Conservation (phyloP, 2,113 vertebrate species). For the Siniperca chuatsi region DNA sequence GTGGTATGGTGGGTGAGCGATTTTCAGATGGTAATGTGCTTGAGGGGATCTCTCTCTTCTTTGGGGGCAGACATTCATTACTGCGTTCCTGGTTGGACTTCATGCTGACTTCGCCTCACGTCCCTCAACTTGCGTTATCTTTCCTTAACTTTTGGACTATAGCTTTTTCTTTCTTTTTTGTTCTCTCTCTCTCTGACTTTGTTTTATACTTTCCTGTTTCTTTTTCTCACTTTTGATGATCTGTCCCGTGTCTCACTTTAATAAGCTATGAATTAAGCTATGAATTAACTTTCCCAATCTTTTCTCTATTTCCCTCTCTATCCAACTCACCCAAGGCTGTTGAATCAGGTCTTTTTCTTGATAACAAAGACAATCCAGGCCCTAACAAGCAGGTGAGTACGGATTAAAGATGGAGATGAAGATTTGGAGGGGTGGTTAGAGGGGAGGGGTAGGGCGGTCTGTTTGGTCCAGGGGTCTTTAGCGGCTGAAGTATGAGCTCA, state of each 20-base stretch:
- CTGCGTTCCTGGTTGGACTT: slow-evolving; percentile 99
- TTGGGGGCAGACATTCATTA: slow-evolving; percentile 98
- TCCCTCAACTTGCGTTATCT: slow-evolving; percentile 73
- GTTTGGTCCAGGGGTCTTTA: slow-evolving; percentile 68
- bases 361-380: slow-evolving; percentile 44
- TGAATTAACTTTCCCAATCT: slow-evolving; percentile 42
- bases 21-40: slow-evolving; percentile 91
- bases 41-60: slow-evolving; percentile 95
- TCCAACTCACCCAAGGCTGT: slow-evolving; percentile 35
- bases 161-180: slow-evolving; percentile 24
- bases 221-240: slow-evolving; percentile 35
- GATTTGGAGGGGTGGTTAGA: slow-evolving; percentile 50
- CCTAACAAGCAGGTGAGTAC: slow-evolving; percentile 38
- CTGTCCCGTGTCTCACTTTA: slow-evolving; percentile 33
- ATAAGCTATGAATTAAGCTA: slow-evolving; percentile 48
- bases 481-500: slow-evolving; percentile 64
- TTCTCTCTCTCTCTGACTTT: slow-evolving; percentile 34
- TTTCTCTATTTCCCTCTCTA: slow-evolving; percentile 25
- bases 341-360: slow-evolving; percentile 41
- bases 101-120: slow-evolving; percentile 86
- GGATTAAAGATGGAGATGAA: slow-evolving; percentile 62
- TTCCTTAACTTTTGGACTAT: slow-evolving; percentile 33
- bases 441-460: slow-evolving; percentile 42
- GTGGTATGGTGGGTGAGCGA: slow-evolving; percentile 82
- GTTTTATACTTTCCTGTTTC: slow-evolving; percentile 41